Evolutionary conservation across 2,888 invertebrate species (phyloP), one percentile per base, ranked within the genome.

Genomic region (Chrysomela aeneicollis): DNA sequence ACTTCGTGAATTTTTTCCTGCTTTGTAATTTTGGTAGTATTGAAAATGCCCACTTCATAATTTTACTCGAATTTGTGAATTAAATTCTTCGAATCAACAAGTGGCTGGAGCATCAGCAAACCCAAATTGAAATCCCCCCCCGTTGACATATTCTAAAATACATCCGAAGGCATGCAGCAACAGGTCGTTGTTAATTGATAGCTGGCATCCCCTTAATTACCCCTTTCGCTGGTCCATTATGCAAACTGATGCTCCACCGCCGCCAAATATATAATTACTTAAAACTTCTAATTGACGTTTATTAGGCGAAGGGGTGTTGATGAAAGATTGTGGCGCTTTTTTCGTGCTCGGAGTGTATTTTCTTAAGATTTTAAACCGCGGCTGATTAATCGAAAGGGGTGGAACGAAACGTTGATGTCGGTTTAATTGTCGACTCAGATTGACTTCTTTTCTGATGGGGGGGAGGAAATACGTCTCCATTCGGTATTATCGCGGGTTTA

Each of bases 181-280:
- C 82, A 82, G 81, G 81, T 82, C 72, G 75, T 68, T 74, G 76
- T 82, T 82, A 82, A 82, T 82, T 82, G 81, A 82, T 81, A 80
- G 81, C 79, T 74, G 79, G 75, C 81, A 81, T 81, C 81, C 82
- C 81, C 81, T 81, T 82, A 82, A 82, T 82, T 82, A 82, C 81
- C 82, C 82, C 82, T 81, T 82, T 82, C 76, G 76, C 74, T 80
- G 82, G 81, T 81, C 81, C 82, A 82, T 82, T 82, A 82, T 82
- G 82, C 81, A 82, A 82, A 82, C 77, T 74, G 70, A 64, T 63
- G 59, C 62, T 67, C 59, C 63, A 58, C 61, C 47, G 70, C 74
- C 72, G 74, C 76, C 81, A 81, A 82, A 81, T 81, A 79, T 80
- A 81, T 82, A 82, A 82, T 82, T 82, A 82, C 81, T 78, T 77